phyloP scores from a whole-genome alignment of 2,113 vertebrate species.

The Piprites chloris region DNA sequence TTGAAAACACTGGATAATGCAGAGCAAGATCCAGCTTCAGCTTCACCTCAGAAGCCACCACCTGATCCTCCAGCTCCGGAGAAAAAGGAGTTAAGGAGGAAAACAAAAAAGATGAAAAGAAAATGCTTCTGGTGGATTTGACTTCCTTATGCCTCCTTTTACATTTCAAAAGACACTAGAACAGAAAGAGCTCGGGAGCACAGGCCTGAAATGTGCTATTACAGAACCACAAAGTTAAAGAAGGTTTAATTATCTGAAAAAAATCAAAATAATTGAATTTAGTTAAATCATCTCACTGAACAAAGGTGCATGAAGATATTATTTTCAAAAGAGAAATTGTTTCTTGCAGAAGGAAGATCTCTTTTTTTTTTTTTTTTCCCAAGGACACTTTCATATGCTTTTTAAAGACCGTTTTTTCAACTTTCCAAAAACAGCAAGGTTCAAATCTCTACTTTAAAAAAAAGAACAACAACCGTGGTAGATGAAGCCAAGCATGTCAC shows the following conservation, averaged over 20 bases:
- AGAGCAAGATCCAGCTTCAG: conserved; percentile 66
- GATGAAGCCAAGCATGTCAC: neutral
- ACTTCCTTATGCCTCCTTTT: conserved; percentile 9
- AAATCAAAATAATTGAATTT: neutral
- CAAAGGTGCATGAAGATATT: neutral
- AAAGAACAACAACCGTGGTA: neutral
- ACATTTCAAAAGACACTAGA: neutral
- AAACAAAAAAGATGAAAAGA: conserved; percentile 90
- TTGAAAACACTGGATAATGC: conserved; percentile 82
- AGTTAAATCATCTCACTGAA: neutral
- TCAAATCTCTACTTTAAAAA: neutral
- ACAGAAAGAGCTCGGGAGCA: neutral
- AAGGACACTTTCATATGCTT: conserved; percentile 31
- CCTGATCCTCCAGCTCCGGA: conserved; percentile 57
- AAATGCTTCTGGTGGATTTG: conserved; percentile 98
- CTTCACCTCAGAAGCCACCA: conserved; percentile 63
- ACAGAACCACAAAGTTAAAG: neutral
- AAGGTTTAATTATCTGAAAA: neutral
- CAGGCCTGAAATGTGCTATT: neutral
- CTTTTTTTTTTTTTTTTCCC: neutral
- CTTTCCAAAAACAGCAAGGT: neutral
- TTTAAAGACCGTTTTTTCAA: neutral
- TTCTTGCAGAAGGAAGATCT: neutral
- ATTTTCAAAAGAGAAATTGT: neutral
- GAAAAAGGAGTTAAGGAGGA: conserved; percentile 77